Base-by-base conservation (phyloP, 2,113 vertebrate species). In the Columbina picui region DNA sequence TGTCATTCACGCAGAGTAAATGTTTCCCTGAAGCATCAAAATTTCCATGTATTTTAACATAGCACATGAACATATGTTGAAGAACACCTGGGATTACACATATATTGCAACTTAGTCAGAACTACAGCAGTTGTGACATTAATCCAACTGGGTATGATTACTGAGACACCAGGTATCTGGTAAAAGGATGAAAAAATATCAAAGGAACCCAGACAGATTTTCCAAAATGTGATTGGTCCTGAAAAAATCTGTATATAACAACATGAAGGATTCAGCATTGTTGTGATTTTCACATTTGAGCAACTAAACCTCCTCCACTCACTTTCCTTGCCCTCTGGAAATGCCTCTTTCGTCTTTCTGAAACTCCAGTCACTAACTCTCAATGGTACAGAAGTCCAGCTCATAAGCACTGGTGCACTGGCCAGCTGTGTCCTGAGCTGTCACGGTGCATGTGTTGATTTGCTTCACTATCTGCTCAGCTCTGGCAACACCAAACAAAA, bases 11-110 rank as follows among this genome's bases (percentile, higher is more conserved):
- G 4, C 64, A 89, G 73, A 63, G 52, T n/a, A 55, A 92, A 95
- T 76, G 68, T 89, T 89, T 92, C 89, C 93, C 93, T 50, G 67
- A 95, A 94, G 89, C 84, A 95, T 61, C 89, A 89, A 80, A 74
- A 50, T 57, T 90, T 64, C 85, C 77, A 85, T 57, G 63, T 30
- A 73, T 25, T 14, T 68, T 71, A 93, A 87, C 50, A n/a, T 2
- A 90, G 75, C 52, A 61, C 36, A 60, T 14, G 71, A 84, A 73
- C 39, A 69, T 10, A 15, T 36, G 84, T 60, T 65, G 74, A 78
- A 57, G 36, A 87, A 78, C 82, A 93, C 75, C 65, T 89, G 88
- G 64, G n/a, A 77, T 65, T 84, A 56, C n/a, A 36, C 27, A 77
- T 36, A 34, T 63, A 55, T 45, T 67, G 43, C 34, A 88, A 70